These are phyloP conservation scores for Terebella lapidaria DNA, from an alignment of 2,888 invertebrate species.

Conservation along the genomic window DNA sequence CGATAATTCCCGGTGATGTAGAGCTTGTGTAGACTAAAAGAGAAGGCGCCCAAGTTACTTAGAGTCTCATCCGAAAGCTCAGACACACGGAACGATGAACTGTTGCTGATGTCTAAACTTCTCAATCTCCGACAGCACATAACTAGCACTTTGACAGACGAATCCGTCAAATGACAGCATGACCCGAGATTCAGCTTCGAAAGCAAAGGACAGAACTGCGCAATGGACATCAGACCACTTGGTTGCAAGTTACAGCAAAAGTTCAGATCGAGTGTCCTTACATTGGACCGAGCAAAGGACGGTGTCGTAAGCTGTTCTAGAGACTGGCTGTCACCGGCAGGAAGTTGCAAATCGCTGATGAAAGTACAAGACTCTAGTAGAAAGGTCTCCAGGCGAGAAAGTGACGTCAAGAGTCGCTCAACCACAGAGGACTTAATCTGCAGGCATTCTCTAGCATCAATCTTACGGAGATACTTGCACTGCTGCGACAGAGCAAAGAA, in stretches of 20 bases:
- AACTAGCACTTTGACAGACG: background rate
- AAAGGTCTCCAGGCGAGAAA: background rate
- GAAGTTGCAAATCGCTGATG: background rate
- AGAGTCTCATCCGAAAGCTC: background rate
- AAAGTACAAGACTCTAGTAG: background rate
- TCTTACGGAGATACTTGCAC: background rate
- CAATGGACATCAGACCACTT: background rate
- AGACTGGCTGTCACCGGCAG: background rate
- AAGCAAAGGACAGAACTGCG: background rate
- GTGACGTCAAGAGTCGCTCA: background rate
- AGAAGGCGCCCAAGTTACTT: too few relatives aligned
- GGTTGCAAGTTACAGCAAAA: background rate
- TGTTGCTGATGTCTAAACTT: background rate
- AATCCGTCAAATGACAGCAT: background rate
- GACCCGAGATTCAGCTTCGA: background rate
- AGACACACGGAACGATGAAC: background rate
- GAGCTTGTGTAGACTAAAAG: too few relatives aligned
- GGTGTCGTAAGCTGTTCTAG: background rate
- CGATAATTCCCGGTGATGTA: too few relatives aligned
- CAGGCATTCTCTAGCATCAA: background rate
- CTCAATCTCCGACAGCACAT: background rate
- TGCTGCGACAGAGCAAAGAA: background rate
- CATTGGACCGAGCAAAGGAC: background rate
- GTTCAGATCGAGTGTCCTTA: background rate
- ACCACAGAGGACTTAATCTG: background rate